phyloP scores from a whole-genome alignment of 2,797 vertebrate species.

The Rhabdophis nuchalis region DNA sequence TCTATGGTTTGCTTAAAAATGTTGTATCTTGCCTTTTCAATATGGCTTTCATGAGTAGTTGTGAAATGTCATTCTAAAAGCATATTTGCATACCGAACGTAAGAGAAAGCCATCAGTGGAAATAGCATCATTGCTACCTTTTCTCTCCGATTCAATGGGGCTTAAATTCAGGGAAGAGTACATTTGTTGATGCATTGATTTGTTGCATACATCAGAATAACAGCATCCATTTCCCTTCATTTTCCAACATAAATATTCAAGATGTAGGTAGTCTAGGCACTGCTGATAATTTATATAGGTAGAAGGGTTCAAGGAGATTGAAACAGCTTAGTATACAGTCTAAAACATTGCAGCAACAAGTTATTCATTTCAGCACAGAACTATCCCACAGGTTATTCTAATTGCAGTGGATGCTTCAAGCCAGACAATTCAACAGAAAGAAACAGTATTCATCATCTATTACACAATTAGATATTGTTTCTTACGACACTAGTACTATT shows the following conservation, averaged over 20 bases:
- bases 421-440: conserved; percentile 1
- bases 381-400: background rate
- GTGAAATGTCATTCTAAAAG: background rate
- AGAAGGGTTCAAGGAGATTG: background rate
- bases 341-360: background rate
- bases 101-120: background rate
- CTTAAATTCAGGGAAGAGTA: background rate
- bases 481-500: background rate
- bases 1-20: background rate
- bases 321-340: background rate
- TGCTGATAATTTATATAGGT: background rate
- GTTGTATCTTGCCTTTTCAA: background rate
- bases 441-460: conserved; percentile 33
- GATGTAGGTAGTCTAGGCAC: background rate
- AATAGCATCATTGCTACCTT: background rate
- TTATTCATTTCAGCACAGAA: background rate
- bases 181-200: background rate
- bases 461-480: conserved; percentile 24
- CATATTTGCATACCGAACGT: background rate
- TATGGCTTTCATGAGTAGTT: background rate
- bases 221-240: background rate
- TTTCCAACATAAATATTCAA: background rate
- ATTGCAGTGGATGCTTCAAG: background rate
- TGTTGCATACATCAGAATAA: background rate
- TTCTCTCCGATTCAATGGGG: background rate